Evolutionary conservation across 2,888 invertebrate genomes (phyloP), one percentile per base, ranked within the genome.

Genomic region (Synergus itoensis): DNA sequence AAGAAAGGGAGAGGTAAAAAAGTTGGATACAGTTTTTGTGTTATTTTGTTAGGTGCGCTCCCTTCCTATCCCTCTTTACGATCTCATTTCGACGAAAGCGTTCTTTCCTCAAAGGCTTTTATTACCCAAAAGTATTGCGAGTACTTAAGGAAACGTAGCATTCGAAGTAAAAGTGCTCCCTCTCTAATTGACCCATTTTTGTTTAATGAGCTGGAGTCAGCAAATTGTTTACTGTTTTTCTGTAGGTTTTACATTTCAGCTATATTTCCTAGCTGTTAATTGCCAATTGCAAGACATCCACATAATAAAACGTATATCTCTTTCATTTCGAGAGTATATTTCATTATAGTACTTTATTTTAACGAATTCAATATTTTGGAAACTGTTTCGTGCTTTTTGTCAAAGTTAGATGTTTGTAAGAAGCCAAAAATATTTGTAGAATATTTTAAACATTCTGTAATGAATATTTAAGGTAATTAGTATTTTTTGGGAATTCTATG

Each of bases 181-280:
- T 69, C 65, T 65, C 53, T 73, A 73, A 73, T 73, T 73, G 73
- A 73, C 53, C 73, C 73, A 73, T 36, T 73, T 73, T 73, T 53
- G 11, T 73, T 53, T 73, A 53, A 73, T 73, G 73, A 36, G 28
- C 36, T 36, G 48, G 53, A 73, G 36, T 53, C 53, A 40, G 73
- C 73, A 73, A 73, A 73, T 73, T 73, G 48, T 53, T 73, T 73
- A 73, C 36, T 45, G 48, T 45, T 73, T 73, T 53, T 16, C 14
- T 48, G 48, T 11, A n/a, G 48, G 36, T 69, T 48, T 69, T 69
- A 48, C 69, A 53, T 53, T 69, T 69, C 11, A 28, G 14, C 45
- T 69, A 69, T 28, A 36, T 36, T 36, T 36, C 36, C 36, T 28
- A 28, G 28, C 3, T 36, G 36, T 36, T 7, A 36, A 36, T 36